These are phyloP conservation scores for Drosophila nannoptera DNA, from an alignment of 1,140 invertebrate genomes.

Conservation along the genomic window DNA sequence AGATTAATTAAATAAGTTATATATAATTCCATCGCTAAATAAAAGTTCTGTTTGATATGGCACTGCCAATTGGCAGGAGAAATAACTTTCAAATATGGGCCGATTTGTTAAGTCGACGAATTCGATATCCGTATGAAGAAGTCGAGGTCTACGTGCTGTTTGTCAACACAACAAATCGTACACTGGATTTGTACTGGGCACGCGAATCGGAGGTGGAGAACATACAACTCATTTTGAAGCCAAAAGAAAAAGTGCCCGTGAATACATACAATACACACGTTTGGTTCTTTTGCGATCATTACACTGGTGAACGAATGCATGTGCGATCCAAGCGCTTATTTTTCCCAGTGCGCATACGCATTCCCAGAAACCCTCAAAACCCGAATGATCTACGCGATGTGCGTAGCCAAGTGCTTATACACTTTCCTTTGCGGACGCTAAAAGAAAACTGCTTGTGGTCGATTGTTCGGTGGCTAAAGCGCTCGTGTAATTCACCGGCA, in stretches of 20 bases:
- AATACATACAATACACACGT: slow-evolving; percentile 87
- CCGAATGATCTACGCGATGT: slow-evolving; percentile 54
- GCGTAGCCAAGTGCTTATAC: slow-evolving; percentile 63
- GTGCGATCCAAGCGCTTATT: slow-evolving; percentile 78
- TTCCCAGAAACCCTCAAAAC: slow-evolving; percentile 54
- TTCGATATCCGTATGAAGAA: slow-evolving; percentile 9
- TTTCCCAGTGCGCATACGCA: slow-evolving; percentile 53
- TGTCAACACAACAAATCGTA: slow-evolving; percentile 83
- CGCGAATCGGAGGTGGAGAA: slow-evolving; percentile 84
- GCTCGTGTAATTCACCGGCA: slow-evolving; percentile 38
- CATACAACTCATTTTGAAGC: slow-evolving; percentile 81
- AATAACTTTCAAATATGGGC: slow-evolving; percentile 3
- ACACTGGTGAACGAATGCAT: slow-evolving; percentile 81
- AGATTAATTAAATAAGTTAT: neutral
- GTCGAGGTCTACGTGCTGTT: slow-evolving; percentile 83
- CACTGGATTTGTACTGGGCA: slow-evolving; percentile 86
- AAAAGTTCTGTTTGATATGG: slow-evolving; percentile 43
- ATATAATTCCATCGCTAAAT: too few relatives aligned
- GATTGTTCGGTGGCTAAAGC: slow-evolving; percentile 49
- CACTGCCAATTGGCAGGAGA: slow-evolving; percentile 45
- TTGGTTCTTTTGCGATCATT: slow-evolving; percentile 85
- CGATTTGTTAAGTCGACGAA: slow-evolving; percentile 8
- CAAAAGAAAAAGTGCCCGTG: slow-evolving; percentile 81
- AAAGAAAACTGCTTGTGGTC: slow-evolving; percentile 60
- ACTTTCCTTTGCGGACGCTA: slow-evolving; percentile 63